A percentile compares a stretch with the other conserved stretches of the same genome.
These are phyloP conservation scores for Hylaea fasciaria DNA, from an alignment of 2,888 invertebrate species.

Conservation along the genomic window DNA sequence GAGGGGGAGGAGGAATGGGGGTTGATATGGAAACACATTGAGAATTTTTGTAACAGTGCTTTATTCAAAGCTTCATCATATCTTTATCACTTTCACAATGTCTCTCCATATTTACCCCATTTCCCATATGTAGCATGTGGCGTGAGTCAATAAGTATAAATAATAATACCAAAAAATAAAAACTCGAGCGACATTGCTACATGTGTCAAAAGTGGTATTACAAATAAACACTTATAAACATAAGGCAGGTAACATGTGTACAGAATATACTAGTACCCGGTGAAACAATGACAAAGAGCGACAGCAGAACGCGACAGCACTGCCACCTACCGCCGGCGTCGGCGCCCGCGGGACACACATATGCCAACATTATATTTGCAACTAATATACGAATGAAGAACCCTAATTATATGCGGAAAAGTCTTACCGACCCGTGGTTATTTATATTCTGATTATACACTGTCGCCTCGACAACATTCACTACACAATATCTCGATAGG, in stretches of 20 bases:
- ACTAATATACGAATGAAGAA: slow-evolving; percentile 68
- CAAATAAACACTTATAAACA: slow-evolving; percentile 84
- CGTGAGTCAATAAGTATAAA: slow-evolving; percentile 78
- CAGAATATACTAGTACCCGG: slow-evolving; percentile 78
- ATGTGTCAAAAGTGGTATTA: slow-evolving; percentile 86
- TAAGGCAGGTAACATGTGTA: slow-evolving; percentile 84
- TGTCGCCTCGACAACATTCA: slow-evolving; percentile 82
- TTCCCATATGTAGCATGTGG: slow-evolving; percentile 85
- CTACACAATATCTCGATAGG: slow-evolving; percentile 85
- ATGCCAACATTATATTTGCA: slow-evolving; percentile 49
- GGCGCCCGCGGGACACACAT: slow-evolving; percentile 36
- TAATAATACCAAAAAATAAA: slow-evolving; percentile 61
- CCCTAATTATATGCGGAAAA: slow-evolving; percentile 63
- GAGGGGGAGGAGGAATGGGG: slow-evolving; percentile 65
- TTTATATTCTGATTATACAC: slow-evolving; percentile 64
- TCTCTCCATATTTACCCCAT: slow-evolving; percentile 89
- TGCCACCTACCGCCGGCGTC: slow-evolving; percentile 41
- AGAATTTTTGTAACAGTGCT: slow-evolving; percentile 88
- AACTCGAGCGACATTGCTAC: slow-evolving; percentile 84
- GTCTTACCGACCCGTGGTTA: slow-evolving; percentile 43
- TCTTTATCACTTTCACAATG: slow-evolving; percentile 87
- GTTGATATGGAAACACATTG: slow-evolving; percentile 88
- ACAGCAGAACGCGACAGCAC: slow-evolving; percentile 63
- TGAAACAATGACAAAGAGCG: slow-evolving; percentile 82
- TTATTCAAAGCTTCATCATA: slow-evolving; percentile 87